Base-by-base conservation (phyloP, 1,140 invertebrate genomes). In the Bombus fervidus region DNA sequence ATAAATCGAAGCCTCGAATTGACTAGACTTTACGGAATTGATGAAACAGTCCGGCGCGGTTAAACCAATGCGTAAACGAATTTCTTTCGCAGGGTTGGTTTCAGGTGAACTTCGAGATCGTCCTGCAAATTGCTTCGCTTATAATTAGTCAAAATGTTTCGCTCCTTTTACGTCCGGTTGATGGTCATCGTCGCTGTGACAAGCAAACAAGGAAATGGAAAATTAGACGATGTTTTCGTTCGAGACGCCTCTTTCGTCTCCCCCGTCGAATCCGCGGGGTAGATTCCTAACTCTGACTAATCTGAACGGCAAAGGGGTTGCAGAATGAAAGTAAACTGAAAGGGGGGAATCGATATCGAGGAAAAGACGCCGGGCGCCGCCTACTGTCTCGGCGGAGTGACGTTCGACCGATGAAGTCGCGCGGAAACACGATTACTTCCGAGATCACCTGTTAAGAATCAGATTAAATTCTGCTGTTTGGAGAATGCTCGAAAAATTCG, bases 331-430 rank as follows among this genome's bases (percentile, higher is more conserved):
- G 18, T 53, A 53, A 53, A 22, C 18, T 0, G 5, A 53, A 53
- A 6, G 6, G 18, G 12, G 47, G 47, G 18, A 89, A 53, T 53
- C 47, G 47, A 53, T 75, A 83, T 86, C 68, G 83, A 85, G 81
- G 78, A 79, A 86, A 66, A 86, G 87, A 90, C 86, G 90, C 75
- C 83, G 85, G 91, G 87, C 92, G 90, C 87, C 91, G 87, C 86
- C 86, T 91, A 90, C 72, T 80, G 83, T 90, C 92, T 87, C 86
- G 86, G 64, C 88, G 91, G 78, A 39, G 71, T 87, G 90, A 90
- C 47, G 15, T 89, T 91, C 89, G 91, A 94, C 93, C 91, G 93
- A 93, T 91, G 89, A 91, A 93, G 83, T 92, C 91, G 92, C 85
- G 91, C 85, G 85, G 83, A 90, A 88, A 88, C 88, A 91, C 82